These are phyloP conservation scores for Melospiza melodia DNA, from an alignment of 2,113 vertebrate genomes.

Conservation along the genomic window DNA sequence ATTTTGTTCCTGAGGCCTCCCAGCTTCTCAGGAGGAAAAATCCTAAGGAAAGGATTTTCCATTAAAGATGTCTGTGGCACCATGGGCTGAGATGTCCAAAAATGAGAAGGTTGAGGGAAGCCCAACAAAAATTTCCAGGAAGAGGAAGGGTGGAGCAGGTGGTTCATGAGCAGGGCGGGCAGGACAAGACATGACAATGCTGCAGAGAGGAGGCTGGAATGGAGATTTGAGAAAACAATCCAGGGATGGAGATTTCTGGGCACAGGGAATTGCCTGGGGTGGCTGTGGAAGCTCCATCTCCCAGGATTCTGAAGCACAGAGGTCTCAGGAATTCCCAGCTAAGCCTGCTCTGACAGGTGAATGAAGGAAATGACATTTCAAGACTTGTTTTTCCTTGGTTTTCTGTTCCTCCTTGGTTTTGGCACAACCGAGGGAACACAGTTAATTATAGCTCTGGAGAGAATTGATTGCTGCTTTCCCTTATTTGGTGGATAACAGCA, in stretches of 20 bases:
- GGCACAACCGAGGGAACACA: not conserved
- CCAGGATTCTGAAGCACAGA: not conserved
- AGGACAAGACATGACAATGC: fast-evolving
- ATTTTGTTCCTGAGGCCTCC: too few relatives aligned
- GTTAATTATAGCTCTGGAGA: constrained; percentile 5
- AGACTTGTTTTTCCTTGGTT: not conserved
- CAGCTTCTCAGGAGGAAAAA: too few relatives aligned
- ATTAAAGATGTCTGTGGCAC: too few relatives aligned
- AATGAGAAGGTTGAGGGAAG: not conserved
- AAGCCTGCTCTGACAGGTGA: not conserved
- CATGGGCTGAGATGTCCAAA: not conserved
- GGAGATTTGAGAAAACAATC: not conserved
- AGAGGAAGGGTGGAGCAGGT: not conserved
- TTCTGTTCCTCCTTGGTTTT: not conserved
- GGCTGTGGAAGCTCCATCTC: not conserved
- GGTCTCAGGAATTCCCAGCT: not conserved
- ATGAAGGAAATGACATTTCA: not conserved
- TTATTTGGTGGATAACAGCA: not conserved
- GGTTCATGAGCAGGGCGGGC: not conserved
- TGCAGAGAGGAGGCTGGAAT: not conserved
- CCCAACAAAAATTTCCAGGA: not conserved
- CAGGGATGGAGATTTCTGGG: not conserved
- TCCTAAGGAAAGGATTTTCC: too few relatives aligned
- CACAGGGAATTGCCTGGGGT: not conserved
- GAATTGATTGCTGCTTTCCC: not conserved